Evolutionary conservation across 2,113 vertebrate genomes (phyloP), one percentile per base, ranked within the genome.

Genomic region (Cyphotilapia sp.): DNA sequence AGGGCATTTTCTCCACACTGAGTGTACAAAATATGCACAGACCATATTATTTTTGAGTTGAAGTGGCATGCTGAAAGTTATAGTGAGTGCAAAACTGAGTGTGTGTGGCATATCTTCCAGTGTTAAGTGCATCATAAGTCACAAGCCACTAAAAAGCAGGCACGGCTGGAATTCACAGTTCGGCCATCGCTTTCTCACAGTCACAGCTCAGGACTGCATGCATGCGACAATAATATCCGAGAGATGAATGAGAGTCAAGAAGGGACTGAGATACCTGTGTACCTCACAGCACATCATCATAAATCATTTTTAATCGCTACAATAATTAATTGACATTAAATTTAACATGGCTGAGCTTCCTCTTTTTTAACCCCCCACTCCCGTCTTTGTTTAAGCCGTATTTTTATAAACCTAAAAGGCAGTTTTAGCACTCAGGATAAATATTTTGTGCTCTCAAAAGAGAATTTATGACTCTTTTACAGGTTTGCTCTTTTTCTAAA

Each of bases 101-200:
- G 84, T 38, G 74, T 88, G 74, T 84, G 7, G 84, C 87, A 51
- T 92, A 82, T 93, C 92, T 94, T 76, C 80, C 61, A 87, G 91
- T 92, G 93, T 95, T 95, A 94, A 95, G 94, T 95, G 93, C 95
- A 91, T 95, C 94, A 94, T 95, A 96, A 96, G 95, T 94, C 92
- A 93, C 85, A 69, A 93, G 91, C 96, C 92, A 92, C 91, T 91
- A 93, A 94, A 93, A 92, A 93, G 91, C 91, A 94, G 86, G 94
- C 92, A 96, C 87, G 96, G 89, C 86, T 93, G 96, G 94, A 94
- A 96, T 97, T 96, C 93, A 96, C 95, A 96, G 95, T 94, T 94
- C 88, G 59, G 87, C 59, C 31, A 42, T 91, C 87, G 81, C 93
- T 93, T 91, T 91, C 93, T 91, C 90, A 88, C 90, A 92, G 84